Conservation (phyloP, 2,113 vertebrate species). For the Gymnogyps californianus region DNA sequence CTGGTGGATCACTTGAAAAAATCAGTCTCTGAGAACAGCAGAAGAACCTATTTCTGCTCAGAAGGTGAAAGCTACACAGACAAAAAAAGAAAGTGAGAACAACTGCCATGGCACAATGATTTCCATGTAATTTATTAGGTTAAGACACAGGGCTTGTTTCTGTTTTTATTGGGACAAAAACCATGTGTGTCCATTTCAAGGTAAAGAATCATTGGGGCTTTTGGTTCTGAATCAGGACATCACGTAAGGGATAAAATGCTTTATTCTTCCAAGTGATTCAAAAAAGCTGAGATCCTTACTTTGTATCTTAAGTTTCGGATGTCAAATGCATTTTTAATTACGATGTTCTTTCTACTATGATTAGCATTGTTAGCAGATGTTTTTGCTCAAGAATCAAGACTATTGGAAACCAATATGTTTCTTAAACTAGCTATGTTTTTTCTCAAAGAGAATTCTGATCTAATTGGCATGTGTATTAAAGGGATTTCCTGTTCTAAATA, state of each 20-base stretch:
- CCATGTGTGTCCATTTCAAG: not conserved
- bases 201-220: not conserved
- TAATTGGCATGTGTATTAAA: conserved; percentile 29
- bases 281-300: not conserved
- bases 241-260: not conserved
- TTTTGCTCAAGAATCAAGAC: conserved; percentile 43
- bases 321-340: conserved; percentile 37
- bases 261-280: not conserved
- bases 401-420: conserved; percentile 23
- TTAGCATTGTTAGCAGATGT: conserved; percentile 27
- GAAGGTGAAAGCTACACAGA: not conserved
- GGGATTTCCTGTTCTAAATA: conserved; percentile 39
- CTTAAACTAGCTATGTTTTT: conserved; percentile 15
- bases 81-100: not conserved
- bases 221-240: not conserved
- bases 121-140: not conserved
- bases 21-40: not conserved
- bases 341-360: not conserved
- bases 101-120: not conserved
- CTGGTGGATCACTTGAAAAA: not conserved
- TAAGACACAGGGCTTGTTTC: not conserved
- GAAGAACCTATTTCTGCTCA: not conserved
- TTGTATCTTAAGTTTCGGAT: not conserved
- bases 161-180: not conserved
- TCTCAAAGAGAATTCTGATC: conserved; percentile 24